Evolutionary conservation across 2,888 invertebrate species (phyloP), one percentile per base, ranked within the genome.

Genomic region (Venustoraphidia nigricollis): DNA sequence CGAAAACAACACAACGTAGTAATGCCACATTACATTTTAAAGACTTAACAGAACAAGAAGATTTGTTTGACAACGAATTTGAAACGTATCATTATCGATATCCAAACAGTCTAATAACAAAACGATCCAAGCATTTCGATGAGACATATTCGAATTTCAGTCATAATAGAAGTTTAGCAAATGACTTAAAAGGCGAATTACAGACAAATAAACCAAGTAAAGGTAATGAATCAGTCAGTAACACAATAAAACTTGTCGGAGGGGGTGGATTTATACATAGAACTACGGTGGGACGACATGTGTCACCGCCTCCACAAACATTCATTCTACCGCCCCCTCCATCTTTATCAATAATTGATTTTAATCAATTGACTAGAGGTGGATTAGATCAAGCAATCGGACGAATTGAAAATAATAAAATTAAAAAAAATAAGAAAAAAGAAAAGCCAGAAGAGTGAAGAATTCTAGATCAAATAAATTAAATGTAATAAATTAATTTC

Each of bases 261-360:
- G 48, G 41, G 10, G 44, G 27, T 34, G 44, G 50, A 41, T 54
- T 54, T 35, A 41, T 14, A n/a, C 17, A 27, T 9, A 44, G 3
- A 53, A 50, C 40, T 47, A 44, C 37, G 50, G 45, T 42, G 53
- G 27, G 27, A 27, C 49, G 38, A 54, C 45, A 44, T 42, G 44
- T 17, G 53, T 58, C 38, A 13, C 60, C 62, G 8, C 57, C 58
- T 17, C 58, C 62, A 11, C 55, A 57, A 10, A 62, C 62, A 38
- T 61, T 68, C 14, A 67, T 68, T 48, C 65, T 70, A 38, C 66
- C 72, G 27, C 71, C 73, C 8, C 72, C 76, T 59, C 80, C 81
- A n/a, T 74, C 76, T 58, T 69, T 83, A 52, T 76, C 81, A 34
- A 81, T 83, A 56, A 81, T 83, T 53, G 82, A 83, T 68, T 77